These are phyloP conservation scores for Dunckerocampus dactyliophorus DNA, from an alignment of 2,113 vertebrate species.

Conservation along the genomic window DNA sequence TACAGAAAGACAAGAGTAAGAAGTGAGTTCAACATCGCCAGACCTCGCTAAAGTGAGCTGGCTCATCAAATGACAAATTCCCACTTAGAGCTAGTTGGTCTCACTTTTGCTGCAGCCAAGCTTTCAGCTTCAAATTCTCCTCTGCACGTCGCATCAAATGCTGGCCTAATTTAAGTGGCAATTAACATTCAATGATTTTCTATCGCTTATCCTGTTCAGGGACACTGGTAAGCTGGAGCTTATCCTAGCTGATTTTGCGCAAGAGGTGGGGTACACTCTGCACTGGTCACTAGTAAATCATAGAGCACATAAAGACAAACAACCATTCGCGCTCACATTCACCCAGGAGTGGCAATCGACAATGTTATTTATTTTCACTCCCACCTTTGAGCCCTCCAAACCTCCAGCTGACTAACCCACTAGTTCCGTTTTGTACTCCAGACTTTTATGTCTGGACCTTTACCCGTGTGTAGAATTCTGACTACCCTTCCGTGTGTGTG, in stretches of 20 bases:
- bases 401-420: not conserved
- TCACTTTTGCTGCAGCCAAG: not conserved
- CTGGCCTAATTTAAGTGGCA: not conserved
- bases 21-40: not conserved
- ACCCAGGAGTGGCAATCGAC: not conserved
- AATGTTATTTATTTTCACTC: not conserved
- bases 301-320: too few species aligned
- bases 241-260: too few species aligned
- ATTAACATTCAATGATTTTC: too few species aligned
- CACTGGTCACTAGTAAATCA: too few species aligned
- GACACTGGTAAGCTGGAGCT: too few species aligned
- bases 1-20: not conserved
- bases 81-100: not conserved
- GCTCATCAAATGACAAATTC: not conserved
- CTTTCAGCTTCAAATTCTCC: too few species aligned
- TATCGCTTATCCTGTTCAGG: too few species aligned
- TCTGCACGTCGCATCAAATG: not conserved
- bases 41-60: not conserved
- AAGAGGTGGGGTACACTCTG: too few species aligned
- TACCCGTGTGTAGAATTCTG: too few species aligned
- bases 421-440: not conserved
- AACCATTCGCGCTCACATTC: too few species aligned
- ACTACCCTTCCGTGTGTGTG: not conserved
- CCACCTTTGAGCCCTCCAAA: not conserved
- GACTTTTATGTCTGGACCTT: not conserved